phyloP scores from a whole-genome alignment of 1,140 invertebrate species.

The Diorhabda carinulata region DNA sequence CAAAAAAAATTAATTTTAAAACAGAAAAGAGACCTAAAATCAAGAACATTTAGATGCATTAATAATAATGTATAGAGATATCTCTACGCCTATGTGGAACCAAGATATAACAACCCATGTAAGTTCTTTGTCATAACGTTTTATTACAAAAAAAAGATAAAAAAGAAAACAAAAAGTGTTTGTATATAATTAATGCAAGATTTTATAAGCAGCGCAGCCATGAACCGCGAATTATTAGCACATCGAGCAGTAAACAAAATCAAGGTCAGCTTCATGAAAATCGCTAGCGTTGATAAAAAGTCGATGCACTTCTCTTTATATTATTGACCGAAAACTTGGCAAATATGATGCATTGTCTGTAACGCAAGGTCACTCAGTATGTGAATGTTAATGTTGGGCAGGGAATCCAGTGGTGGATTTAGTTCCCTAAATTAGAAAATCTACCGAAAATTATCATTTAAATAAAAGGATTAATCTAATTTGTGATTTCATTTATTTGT shows the following conservation, averaged over 20 bases:
- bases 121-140: conserved; percentile 19
- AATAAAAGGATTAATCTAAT: too few species aligned
- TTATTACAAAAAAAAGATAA: conserved; percentile 10
- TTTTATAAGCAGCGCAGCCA: conserved; percentile 21
- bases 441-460: too few species aligned
- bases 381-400: conserved; percentile 35
- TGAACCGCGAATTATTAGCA: conserved; percentile 33
- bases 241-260: conserved; percentile 35
- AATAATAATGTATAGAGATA: background rate
- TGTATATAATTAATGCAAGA: conserved; percentile 18
- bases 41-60: too few species aligned
- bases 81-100: conserved; percentile 1
- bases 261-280: conserved; percentile 31
- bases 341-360: conserved; percentile 39
- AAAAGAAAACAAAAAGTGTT: conserved; percentile 12
- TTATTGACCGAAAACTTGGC: conserved; percentile 35
- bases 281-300: conserved; percentile 34
- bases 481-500: too few species aligned
- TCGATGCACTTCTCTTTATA: conserved; percentile 37
- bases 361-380: conserved; percentile 31
- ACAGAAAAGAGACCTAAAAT: too few species aligned
- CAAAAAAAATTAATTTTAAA: too few species aligned
- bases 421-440: background rate
- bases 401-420: conserved; percentile 25
- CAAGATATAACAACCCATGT: background rate